Evolutionary conservation across 2,888 invertebrate species (phyloP), one percentile per base, ranked within the genome.

Genomic region (Tetragonisca angustula): DNA sequence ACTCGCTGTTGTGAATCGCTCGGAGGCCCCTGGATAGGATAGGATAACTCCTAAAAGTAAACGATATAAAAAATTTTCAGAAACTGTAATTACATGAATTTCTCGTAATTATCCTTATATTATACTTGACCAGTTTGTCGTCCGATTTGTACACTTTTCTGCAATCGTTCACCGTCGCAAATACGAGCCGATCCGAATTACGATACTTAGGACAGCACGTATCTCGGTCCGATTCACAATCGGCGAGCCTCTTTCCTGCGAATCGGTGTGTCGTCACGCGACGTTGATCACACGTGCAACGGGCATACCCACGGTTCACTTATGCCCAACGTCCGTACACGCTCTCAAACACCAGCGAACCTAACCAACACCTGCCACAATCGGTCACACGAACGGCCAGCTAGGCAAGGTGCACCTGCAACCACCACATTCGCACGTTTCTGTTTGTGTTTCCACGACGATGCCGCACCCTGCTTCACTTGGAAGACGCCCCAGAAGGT

Each of bases 401-500:
- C 70, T 61, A 59, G 54, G 76, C 76, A 24, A 50, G 64, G 36
- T 83, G 80, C 89, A 89, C 89, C 89, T 90, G 89, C 81, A 27
- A 27, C 27, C 62, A 52, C 71, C 64, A 79, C 78, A 79, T 65
- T 67, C 50, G 78, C 36, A 79, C 64, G 68, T 79, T 24, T 73
- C 43, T 69, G 24, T 76, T 75, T 70, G 88, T 82, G 79, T 87
- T 87, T 80, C 79, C 77, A 81, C 82, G 85, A 84, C 83, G 81
- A 80, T 27, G 89, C 87, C 92, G 91, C 90, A 89, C 91, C 92
- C 91, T 90, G 86, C 84, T 86, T 88, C 87, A 81, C 82, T 83
- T 81, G 83, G 86, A 90, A 90, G 88, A 85, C 87, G 87, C 87
- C 90, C 89, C 89, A 70, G 83, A 79, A 89, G 87, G 79, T 87